Conservation (phyloP, 2,888 invertebrate species). For the Poecilus cupreus region DNA sequence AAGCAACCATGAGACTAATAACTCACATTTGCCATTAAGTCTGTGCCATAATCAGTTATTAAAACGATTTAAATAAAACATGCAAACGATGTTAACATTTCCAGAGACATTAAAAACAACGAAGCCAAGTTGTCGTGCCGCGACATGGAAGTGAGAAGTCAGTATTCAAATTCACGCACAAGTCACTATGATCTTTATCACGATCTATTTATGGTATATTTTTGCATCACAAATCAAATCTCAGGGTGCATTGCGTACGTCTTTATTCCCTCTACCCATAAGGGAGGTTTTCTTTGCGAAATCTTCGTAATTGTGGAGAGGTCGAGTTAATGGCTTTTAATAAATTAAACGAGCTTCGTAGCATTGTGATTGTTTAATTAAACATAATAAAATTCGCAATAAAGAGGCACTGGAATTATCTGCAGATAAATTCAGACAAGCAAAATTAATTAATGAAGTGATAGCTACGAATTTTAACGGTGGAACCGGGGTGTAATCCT, state of each 20-base stretch:
- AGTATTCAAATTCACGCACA: slow-evolving; percentile 34
- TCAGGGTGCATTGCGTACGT: neutral
- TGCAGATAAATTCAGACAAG: slow-evolving; percentile 33
- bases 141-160: slow-evolving; percentile 22
- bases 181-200: slow-evolving; percentile 31
- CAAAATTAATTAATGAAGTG: slow-evolving; percentile 39
- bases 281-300: neutral
- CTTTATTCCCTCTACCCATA: neutral
- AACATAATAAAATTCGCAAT: slow-evolving; percentile 40
- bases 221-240: slow-evolving; percentile 20
- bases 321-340: slow-evolving; percentile 34
- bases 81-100: slow-evolving; percentile 31
- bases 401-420: slow-evolving; percentile 31
- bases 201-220: slow-evolving; percentile 32
- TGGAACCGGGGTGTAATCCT: neutral
- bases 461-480: slow-evolving; percentile 21
- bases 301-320: slow-evolving; percentile 2
- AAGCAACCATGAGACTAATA: neutral
- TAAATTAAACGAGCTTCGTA: slow-evolving; percentile 22
- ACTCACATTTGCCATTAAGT: neutral
- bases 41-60: slow-evolving; percentile 12
- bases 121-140: neutral
- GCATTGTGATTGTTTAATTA: slow-evolving; percentile 39
- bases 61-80: slow-evolving; percentile 35
- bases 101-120: slow-evolving; percentile 27